Conservation (phyloP, 2,113 vertebrate genomes). For the Clarias magur region DNA sequence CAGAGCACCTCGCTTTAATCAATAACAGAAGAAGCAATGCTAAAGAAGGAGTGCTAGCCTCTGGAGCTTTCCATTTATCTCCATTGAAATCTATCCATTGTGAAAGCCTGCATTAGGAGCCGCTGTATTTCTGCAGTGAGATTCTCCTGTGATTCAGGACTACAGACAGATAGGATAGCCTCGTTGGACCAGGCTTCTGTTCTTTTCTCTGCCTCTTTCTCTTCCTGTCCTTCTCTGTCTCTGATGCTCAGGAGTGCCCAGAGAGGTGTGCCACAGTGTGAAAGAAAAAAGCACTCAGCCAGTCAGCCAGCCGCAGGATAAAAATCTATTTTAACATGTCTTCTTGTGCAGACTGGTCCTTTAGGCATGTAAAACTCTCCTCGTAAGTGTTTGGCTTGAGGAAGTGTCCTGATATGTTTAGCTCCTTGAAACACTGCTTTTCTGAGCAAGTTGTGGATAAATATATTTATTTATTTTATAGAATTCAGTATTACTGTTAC, state of each 20-base stretch:
- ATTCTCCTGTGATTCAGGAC: conserved; percentile 38
- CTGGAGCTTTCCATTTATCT: conserved; percentile 44
- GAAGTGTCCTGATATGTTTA: conserved; percentile 6
- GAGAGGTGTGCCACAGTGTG: conserved; percentile 13
- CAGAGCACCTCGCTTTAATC: neutral
- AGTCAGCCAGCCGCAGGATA: conserved; percentile 36
- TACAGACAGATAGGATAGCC: conserved; percentile 29
- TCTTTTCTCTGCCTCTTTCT: conserved; percentile 27
- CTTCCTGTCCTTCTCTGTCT: conserved; percentile 24
- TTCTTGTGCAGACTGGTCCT: conserved; percentile 11
- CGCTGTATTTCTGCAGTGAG: conserved; percentile 33
- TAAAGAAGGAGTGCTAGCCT: neutral
- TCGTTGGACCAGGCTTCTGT: conserved; percentile 17
- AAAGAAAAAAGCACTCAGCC: conserved; percentile 32
- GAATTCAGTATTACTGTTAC: neutral
- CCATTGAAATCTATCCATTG: conserved; percentile 38
- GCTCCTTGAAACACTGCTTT: neutral
- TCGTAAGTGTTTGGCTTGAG: conserved; percentile 19
- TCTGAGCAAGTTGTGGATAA: neutral
- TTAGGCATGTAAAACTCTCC: conserved; percentile 19
- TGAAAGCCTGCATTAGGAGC: conserved; percentile 4
- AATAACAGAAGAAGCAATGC: conserved; percentile 16
- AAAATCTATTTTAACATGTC: conserved; percentile 38
- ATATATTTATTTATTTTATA: neutral
- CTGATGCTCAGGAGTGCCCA: conserved; percentile 3